Evolutionary conservation across 2,113 vertebrate genomes (phyloP).

Genomic region (Anguilla rostrata): DNA sequence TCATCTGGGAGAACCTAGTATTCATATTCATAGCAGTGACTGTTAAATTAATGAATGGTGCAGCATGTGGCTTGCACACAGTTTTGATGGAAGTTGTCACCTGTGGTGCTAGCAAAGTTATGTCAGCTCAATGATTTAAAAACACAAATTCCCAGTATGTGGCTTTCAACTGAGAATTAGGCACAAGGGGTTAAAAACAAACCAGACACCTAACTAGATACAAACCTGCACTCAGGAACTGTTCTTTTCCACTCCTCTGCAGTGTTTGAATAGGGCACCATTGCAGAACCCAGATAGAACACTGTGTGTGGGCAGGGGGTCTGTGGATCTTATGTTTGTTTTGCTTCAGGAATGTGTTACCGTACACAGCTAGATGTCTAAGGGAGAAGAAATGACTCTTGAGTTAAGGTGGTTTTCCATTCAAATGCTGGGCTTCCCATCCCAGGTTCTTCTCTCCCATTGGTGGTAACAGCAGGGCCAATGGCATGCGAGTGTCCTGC

Average conservation of each 20-base stretch:
- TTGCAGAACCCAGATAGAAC: background rate
- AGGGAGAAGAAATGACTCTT: background rate
- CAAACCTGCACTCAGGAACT: no score
- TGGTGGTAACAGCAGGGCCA: background rate
- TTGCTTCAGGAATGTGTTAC: background rate
- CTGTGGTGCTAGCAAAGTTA: background rate
- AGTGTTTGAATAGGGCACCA: no score
- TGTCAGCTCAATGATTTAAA: constrained; percentile 2
- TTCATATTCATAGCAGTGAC: no score
- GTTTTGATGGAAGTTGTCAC: background rate
- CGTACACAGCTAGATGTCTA: background rate
- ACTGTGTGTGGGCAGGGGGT: background rate
- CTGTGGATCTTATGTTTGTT: background rate
- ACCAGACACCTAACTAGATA: no score
- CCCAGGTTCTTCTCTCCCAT: background rate
- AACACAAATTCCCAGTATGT: constrained; percentile 27
- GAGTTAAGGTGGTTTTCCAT: background rate
- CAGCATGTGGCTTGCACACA: background rate
- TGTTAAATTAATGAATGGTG: constrained; percentile 1
- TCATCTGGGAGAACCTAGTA: background rate
- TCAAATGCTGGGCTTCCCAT: background rate
- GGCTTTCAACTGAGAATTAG: constrained; percentile 26
- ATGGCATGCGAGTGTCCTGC: background rate
- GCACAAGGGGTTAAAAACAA: background rate
- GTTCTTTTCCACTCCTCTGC: no score